Evolutionary conservation across 2,113 vertebrate species (phyloP), one percentile per base, ranked within the genome.

Genomic region (Vombatus ursinus): DNA sequence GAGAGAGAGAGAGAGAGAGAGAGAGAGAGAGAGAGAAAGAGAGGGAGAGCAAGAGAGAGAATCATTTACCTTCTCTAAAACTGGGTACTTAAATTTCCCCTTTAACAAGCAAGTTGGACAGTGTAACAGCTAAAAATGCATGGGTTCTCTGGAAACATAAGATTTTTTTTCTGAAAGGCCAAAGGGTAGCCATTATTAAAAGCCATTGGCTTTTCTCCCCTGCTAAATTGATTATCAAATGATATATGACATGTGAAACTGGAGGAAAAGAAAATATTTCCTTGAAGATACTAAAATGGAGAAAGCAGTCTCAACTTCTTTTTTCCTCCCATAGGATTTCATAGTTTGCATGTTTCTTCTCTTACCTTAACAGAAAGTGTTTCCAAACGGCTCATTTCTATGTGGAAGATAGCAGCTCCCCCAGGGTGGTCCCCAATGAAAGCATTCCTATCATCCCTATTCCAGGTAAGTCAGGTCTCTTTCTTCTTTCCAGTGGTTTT

Each of bases 301-400:
- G 92, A 9, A 44, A 96, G 52, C 95, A 19, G n/a, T 44, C n/a
- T 84, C n/a, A 22, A 84, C n/a, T 84, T 84, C 1, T n/a, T 44
- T 44, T 23, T 8, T 23, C 92, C 91, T 92, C 92, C 31, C 61
- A n/a, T 0, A 37, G 90, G 84, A 84, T 97, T 96, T 97, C 94
- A 95, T 94, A 92, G 48, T 24, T 90, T 96, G 68, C 97, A 92
- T 96, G 50, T 97, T 12, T 91, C 19, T 94, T 96, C 92, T 98
- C 93, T 96, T 97, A 93, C 91, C 95, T 97, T 47, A 94, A 96
- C 99, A 99, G 99, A 99, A 99, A 99, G 98, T 99, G 99, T 99
- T 99, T 99, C 97, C 99, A 99, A 98, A 99, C 99, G 37, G 99
- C 99, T 97, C 99, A 99, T 98, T 99, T 99, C 98, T 99, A 99